Percentiles rank a stretch among this genome's conserved stretches.
Conservation (phyloP, 2,113 vertebrate genomes). For the Oostethus manadensis region DNA sequence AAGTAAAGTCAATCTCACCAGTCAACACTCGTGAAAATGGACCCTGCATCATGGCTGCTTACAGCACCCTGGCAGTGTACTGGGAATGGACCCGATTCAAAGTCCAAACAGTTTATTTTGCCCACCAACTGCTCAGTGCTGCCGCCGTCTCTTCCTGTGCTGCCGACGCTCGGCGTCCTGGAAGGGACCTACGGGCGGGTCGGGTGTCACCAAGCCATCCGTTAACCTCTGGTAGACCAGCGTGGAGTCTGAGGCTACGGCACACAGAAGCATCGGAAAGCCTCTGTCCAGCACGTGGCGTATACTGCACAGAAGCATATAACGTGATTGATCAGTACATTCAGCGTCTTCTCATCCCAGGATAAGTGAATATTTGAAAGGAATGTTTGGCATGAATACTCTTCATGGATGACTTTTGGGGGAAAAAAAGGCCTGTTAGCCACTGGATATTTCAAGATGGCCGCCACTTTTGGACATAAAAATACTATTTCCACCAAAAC, state of each 20-base stretch:
- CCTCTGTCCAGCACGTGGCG: conserved; percentile 60
- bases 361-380: too few relatives aligned
- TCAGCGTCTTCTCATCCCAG: too few relatives aligned
- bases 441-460: too few relatives aligned
- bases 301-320: conserved; percentile 48
- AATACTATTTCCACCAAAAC: too few relatives aligned
- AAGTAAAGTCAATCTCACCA: neutral
- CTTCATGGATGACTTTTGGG: too few relatives aligned
- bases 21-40: too few relatives aligned
- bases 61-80: neutral
- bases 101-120: neutral
- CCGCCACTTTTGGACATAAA: too few relatives aligned
- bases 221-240: conserved; percentile 90
- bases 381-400: too few relatives aligned
- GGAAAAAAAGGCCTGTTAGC: too few relatives aligned
- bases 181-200: conserved; percentile 76
- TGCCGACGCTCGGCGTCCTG: conserved; percentile 64
- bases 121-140: conserved; percentile 31
- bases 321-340: too few relatives aligned
- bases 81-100: neutral
- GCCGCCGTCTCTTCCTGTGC: conserved; percentile 65
- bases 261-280: conserved; percentile 74
- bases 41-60: neutral
- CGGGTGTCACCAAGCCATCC: conserved; percentile 86
- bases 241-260: conserved; percentile 89